Conservation (phyloP, 2,113 vertebrate genomes). For the Syrmaticus mikado region DNA sequence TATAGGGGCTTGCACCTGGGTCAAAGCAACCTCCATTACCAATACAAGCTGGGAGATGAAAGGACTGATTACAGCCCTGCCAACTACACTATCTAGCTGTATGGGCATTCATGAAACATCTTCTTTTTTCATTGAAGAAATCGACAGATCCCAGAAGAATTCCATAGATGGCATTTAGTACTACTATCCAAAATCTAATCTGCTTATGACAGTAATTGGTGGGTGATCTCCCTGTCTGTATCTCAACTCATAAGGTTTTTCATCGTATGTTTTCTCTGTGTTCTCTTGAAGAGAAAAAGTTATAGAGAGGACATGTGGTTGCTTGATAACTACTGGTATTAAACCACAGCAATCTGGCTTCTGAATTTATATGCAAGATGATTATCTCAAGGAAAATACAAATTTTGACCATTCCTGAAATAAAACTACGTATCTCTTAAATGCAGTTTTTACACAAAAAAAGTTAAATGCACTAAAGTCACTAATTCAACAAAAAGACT, state of each 20-base stretch:
- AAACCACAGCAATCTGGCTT: background rate
- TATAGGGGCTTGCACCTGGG: background rate
- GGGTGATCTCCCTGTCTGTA: background rate
- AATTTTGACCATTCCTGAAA: background rate
- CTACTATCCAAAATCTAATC: background rate
- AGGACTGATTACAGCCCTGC: too few relatives aligned
- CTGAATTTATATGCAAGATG: background rate
- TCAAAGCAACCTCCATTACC: too few relatives aligned
- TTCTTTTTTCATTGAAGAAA: background rate
- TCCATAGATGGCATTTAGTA: background rate
- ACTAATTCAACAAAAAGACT: background rate
- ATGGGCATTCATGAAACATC: background rate
- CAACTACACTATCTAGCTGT: background rate
- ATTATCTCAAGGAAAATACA: background rate
- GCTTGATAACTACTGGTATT: background rate
- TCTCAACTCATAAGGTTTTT: background rate
- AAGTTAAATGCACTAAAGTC: background rate
- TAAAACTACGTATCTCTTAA: background rate
- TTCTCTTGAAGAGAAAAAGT: background rate
- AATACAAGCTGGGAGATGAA: too few relatives aligned
- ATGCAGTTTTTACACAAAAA: background rate
- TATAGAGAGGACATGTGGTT: background rate
- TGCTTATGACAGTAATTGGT: background rate
- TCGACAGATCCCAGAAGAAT: background rate
- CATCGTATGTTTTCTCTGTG: background rate